A percentile compares a stretch with the other conserved stretches of the same genome.
Evolutionary conservation across 2,888 invertebrate species (phyloP).

Genomic region (Drosophila nigricruria): DNA sequence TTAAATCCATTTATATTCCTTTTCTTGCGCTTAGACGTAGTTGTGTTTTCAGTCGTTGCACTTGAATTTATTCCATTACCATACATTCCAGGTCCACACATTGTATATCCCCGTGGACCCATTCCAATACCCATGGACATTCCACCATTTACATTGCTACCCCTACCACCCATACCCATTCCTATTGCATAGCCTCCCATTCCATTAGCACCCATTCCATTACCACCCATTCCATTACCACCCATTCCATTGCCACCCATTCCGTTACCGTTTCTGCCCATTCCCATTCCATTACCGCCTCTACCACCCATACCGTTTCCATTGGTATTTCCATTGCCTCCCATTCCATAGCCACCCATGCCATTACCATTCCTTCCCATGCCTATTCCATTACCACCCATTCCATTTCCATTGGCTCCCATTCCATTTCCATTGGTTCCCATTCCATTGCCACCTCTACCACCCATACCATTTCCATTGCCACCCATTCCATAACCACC

Average conservation of each 20-base stretch:
- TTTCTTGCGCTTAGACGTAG: slow-evolving; percentile 16
- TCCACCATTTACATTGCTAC: not conserved
- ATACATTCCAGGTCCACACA: slow-evolving; percentile 10
- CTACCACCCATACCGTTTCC: slow-evolving; percentile 1
- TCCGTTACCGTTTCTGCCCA: no score
- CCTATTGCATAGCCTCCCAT: slow-evolving; percentile 1
- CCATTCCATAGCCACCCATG: not conserved
- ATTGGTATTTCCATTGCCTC: slow-evolving; percentile 1
- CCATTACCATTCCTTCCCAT: slow-evolving; percentile 5
- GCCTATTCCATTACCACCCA: not conserved
- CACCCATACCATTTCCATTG: not conserved
- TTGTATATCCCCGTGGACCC: not conserved
- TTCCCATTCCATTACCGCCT: not conserved
- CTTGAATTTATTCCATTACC: slow-evolving; percentile 9
- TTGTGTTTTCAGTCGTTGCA: slow-evolving; percentile 12
- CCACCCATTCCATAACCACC: not conserved
- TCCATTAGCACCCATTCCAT: not conserved
- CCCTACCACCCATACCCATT: not conserved
- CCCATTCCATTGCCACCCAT: no score
- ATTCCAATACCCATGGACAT: no score
- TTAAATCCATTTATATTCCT: slow-evolving; percentile 12
- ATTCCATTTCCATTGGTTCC: slow-evolving; percentile 13
- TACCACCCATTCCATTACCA: slow-evolving; percentile 7
- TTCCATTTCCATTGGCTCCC: not conserved
- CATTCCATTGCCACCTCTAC: slow-evolving; percentile 10